Conservation (phyloP, 2,797 vertebrate species). For the Borostomias antarcticus region DNA sequence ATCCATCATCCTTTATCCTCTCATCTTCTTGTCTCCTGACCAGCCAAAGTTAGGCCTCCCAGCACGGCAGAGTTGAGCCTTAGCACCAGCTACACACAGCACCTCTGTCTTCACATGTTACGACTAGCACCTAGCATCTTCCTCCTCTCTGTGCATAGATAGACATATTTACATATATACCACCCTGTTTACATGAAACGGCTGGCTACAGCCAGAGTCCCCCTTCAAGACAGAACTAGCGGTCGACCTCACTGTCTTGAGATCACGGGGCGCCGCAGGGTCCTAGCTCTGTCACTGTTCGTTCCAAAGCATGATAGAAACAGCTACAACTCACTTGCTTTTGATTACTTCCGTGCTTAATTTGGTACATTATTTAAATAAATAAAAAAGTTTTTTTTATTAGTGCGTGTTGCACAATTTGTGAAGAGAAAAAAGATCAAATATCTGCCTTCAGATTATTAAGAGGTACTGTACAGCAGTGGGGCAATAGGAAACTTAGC, state of each 20-base stretch:
- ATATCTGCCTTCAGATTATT: neutral
- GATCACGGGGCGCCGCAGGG: slow-evolving; percentile 7
- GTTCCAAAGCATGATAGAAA: slow-evolving; percentile 55
- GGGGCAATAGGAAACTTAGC: neutral
- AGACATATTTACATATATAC: slow-evolving; percentile 43
- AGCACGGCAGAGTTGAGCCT: slow-evolving; percentile 37
- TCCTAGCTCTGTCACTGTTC: slow-evolving; percentile 30
- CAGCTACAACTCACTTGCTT: slow-evolving; percentile 17
- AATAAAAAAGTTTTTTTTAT: neutral
- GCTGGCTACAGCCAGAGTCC: slow-evolving; percentile 5
- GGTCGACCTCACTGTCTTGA: slow-evolving; percentile 30
- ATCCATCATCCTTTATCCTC: neutral
- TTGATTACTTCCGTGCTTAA: neutral
- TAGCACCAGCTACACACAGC: slow-evolving; percentile 58
- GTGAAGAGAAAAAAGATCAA: neutral
- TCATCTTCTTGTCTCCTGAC: slow-evolving; percentile 24
- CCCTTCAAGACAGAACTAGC: slow-evolving; percentile 19
- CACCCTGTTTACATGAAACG: slow-evolving; percentile 25
- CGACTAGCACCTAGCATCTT: slow-evolving; percentile 32
- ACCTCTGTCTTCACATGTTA: slow-evolving; percentile 24
- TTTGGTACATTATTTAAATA: neutral
- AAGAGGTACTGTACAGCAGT: neutral
- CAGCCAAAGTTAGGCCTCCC: slow-evolving; percentile 34
- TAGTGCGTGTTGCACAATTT: neutral
- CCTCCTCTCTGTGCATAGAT: slow-evolving; percentile 58